phyloP scores from a whole-genome alignment of 1,140 invertebrate species.

The Neodiprion fabricii region DNA sequence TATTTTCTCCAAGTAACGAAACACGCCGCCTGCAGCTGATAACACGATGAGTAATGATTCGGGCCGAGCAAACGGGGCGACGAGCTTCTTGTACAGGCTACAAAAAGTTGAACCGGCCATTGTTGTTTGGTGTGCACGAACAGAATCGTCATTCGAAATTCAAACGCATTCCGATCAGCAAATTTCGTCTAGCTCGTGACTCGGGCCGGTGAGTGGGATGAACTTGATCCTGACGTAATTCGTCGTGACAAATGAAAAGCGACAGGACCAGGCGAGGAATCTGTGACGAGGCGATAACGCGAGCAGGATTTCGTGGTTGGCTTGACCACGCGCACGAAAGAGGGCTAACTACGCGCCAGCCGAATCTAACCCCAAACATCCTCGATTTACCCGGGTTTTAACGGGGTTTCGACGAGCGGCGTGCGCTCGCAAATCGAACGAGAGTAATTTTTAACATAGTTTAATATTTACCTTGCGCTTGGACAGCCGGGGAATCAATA shows the following conservation, averaged over 20 bases:
- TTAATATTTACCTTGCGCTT: constrained; percentile 29
- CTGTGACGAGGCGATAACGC: background rate
- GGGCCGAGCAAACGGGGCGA: background rate
- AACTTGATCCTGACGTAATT: too few species aligned
- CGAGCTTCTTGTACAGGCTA: background rate
- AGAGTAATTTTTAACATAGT: constrained; percentile 5
- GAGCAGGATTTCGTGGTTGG: background rate
- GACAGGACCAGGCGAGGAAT: background rate
- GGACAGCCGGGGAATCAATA: constrained; percentile 23
- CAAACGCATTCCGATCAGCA: background rate
- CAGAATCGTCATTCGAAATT: background rate
- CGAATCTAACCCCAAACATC: constrained; percentile 40
- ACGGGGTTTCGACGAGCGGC: background rate
- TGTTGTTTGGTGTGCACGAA: background rate
- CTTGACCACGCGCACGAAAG: constrained; percentile 40
- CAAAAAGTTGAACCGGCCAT: background rate
- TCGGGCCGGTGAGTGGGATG: too few species aligned
- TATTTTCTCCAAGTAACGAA: too few species aligned
- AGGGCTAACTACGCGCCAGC: constrained; percentile 32
- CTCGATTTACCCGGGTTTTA: background rate
- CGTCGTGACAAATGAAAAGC: background rate
- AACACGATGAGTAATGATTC: too few species aligned
- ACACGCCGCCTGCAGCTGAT: too few species aligned
- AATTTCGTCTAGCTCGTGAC: too few species aligned
- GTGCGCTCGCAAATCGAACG: background rate